Evolutionary conservation across 2,888 invertebrate species (phyloP).

Genomic region (Andrena chrysosceles): DNA sequence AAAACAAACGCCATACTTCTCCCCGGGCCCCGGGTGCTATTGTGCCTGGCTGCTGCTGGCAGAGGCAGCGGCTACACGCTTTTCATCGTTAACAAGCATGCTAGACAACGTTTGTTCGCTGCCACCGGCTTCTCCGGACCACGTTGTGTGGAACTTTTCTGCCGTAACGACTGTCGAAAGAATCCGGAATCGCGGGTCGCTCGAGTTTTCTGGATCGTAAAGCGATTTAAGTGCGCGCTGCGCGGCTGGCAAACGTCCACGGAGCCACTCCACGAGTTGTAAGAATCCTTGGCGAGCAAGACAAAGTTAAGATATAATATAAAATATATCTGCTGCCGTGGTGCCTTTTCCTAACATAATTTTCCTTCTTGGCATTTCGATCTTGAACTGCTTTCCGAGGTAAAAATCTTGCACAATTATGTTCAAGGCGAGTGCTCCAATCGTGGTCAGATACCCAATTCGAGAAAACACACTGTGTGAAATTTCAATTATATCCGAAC

Average conservation of each 20-base stretch:
- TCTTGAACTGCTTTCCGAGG: neutral
- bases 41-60: slow-evolving; percentile 17
- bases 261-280: neutral
- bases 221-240: slow-evolving; percentile 43
- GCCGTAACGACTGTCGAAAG: slow-evolving; percentile 43
- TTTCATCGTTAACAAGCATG: slow-evolving; percentile 65
- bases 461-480: neutral
- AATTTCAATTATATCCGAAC: neutral
- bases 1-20: neutral
- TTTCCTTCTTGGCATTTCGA: neutral
- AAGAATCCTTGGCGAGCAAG: neutral
- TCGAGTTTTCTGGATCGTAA: slow-evolving; percentile 59
- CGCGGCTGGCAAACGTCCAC: neutral
- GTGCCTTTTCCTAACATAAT: neutral
- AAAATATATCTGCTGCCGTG: neutral
- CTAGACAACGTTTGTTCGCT: slow-evolving; percentile 55
- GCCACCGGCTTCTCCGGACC: slow-evolving; percentile 15
- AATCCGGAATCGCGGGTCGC: slow-evolving; percentile 46
- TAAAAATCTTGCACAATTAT: too few species aligned
- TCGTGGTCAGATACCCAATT: neutral
- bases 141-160: slow-evolving; percentile 24
- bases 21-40: slow-evolving; percentile 5
- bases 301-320: neutral
- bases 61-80: slow-evolving; percentile 34
- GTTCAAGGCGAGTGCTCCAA: too few species aligned